A percentile compares a stretch with the other conserved stretches of the same genome.
These are phyloP conservation scores for Drosophila suzukii DNA, from an alignment of 1,140 invertebrate species.

Conservation along the genomic window DNA sequence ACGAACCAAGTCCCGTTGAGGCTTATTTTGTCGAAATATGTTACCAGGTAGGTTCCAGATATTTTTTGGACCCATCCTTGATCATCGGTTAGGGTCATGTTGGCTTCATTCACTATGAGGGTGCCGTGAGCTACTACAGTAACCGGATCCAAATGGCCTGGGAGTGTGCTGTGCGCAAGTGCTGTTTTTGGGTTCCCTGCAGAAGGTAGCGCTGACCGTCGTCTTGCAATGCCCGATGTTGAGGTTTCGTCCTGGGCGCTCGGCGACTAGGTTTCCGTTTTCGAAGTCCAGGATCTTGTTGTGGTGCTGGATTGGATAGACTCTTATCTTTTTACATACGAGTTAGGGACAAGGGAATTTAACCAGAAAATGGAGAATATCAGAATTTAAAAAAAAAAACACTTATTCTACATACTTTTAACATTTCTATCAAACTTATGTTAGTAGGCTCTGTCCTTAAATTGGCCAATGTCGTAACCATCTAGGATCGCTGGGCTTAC, in stretches of 20 bases:
- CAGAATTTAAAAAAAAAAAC: background rate
- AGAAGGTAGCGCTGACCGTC: background rate
- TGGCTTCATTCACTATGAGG: background rate
- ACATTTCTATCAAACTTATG: conserved; percentile 1
- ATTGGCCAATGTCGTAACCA: too few species aligned
- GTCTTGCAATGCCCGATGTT: conserved; percentile 1
- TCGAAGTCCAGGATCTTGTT: background rate
- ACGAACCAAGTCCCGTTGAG: conserved; percentile 7
- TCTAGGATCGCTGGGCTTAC: too few species aligned
- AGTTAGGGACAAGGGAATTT: background rate
- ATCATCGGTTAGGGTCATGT: too few species aligned
- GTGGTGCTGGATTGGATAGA: background rate
- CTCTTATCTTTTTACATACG: background rate
- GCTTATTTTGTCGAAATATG: too few species aligned
- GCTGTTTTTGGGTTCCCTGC: background rate
- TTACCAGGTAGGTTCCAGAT: too few species aligned
- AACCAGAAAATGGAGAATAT: background rate
- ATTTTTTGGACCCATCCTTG: too few species aligned
- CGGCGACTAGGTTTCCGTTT: background rate
- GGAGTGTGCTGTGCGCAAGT: background rate
- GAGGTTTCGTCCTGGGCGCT: background rate
- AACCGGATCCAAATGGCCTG: too few species aligned
- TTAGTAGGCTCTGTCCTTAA: background rate
- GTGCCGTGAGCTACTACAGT: too few species aligned
- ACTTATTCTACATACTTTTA: background rate